Percentiles rank a stretch among this genome's conserved stretches.
Conservation (phyloP, 2,888 invertebrate genomes). For the Erebia palarica region DNA sequence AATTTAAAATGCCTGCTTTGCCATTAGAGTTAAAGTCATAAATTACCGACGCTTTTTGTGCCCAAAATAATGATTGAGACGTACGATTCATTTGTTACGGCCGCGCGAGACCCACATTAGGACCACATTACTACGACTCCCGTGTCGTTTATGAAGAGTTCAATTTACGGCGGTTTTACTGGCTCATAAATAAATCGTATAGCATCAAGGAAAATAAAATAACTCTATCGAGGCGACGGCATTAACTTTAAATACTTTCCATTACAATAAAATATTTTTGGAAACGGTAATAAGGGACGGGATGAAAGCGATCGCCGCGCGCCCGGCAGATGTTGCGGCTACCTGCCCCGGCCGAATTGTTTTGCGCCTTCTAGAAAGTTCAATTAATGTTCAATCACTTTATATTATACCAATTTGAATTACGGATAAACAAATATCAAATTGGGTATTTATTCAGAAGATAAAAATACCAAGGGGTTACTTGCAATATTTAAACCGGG, state of each 20-base stretch:
- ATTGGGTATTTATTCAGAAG: neutral
- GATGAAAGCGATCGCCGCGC: slow-evolving; percentile 78
- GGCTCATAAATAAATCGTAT: slow-evolving; percentile 71
- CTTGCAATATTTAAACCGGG: neutral
- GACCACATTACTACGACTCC: slow-evolving; percentile 44
- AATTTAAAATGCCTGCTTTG: slow-evolving; percentile 33
- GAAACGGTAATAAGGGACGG: slow-evolving; percentile 70
- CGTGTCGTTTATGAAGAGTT: slow-evolving; percentile 62
- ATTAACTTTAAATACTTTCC: slow-evolving; percentile 75
- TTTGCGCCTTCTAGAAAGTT: slow-evolving; percentile 60
- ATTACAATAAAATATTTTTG: slow-evolving; percentile 79
- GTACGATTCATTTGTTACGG: slow-evolving; percentile 59
- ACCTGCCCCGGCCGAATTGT: slow-evolving; percentile 58
- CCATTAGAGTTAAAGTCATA: slow-evolving; percentile 38
- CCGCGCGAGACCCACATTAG: slow-evolving; percentile 65
- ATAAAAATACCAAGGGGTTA: neutral
- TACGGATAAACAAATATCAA: neutral
- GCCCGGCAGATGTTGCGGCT: slow-evolving; percentile 72
- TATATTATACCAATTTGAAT: neutral
- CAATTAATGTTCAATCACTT: slow-evolving; percentile 25
- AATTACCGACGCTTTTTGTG: slow-evolving; percentile 40
- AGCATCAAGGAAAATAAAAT: slow-evolving; percentile 73
- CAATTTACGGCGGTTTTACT: slow-evolving; percentile 77
- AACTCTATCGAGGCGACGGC: slow-evolving; percentile 69
- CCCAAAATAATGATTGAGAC: slow-evolving; percentile 41